These are phyloP conservation scores for Etia nguti DNA, from an alignment of 2,113 vertebrate species.

Conservation along the genomic window DNA sequence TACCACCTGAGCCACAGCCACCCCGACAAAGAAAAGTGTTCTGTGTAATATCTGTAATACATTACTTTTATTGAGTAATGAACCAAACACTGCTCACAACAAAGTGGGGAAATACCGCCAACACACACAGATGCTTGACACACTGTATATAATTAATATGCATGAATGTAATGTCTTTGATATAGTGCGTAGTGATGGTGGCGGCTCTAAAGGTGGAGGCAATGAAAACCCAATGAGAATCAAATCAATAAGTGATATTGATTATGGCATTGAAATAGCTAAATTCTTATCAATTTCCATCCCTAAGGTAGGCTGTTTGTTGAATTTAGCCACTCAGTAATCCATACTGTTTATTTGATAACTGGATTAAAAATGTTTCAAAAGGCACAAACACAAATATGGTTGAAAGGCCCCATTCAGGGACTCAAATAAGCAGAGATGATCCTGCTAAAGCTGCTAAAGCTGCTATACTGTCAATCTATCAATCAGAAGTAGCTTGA, in stretches of 20 bases:
- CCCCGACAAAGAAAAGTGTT: background rate
- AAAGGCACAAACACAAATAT: background rate
- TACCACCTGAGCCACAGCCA: too few relatives aligned
- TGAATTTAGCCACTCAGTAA: background rate
- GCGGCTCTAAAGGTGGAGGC: background rate
- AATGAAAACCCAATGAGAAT: background rate
- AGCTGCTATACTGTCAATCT: background rate
- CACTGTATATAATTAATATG: background rate
- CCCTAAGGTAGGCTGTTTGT: background rate
- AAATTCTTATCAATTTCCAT: background rate
- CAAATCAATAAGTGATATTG: background rate
- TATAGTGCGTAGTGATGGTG: background rate
- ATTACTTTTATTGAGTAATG: background rate
- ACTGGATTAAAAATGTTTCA: background rate
- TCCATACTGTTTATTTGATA: background rate
- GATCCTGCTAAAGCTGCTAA: background rate
- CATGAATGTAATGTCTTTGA: background rate
- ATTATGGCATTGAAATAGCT: background rate
- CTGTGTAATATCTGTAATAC: background rate
- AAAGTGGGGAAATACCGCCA: background rate
- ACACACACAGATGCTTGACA: background rate
- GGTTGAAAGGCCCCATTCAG: background rate
- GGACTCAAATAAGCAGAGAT: background rate
- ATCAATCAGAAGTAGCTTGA: background rate
- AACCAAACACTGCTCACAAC: background rate